A percentile compares a stretch with the other conserved stretches of the same genome.
Conservation (phyloP, 1,140 invertebrate genomes). For the Cataglyphis hispanica region DNA sequence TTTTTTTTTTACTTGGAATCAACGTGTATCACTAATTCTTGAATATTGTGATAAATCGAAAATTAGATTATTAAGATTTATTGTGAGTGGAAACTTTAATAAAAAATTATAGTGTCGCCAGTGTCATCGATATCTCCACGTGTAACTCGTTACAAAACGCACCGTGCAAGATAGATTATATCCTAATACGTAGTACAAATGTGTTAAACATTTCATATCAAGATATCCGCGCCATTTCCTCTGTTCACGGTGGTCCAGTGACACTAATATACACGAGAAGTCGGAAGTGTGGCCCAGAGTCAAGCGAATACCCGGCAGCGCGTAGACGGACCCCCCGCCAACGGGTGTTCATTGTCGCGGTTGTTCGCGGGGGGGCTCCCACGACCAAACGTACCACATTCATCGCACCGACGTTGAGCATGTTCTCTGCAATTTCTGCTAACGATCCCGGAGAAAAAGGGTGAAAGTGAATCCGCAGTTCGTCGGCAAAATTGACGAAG, state of each 20-base stretch:
- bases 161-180: neutral
- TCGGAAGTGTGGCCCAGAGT: slow-evolving; percentile 60
- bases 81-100: no score
- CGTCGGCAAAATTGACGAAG: neutral
- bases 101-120: no score
- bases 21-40: no score
- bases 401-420: slow-evolving; percentile 54
- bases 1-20: no score
- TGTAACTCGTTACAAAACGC: neutral
- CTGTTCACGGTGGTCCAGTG: neutral
- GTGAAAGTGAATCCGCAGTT: slow-evolving; percentile 1
- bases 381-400: slow-evolving; percentile 46
- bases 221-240: slow-evolving; percentile 20
- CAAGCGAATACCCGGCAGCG: slow-evolving; percentile 62
- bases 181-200: neutral
- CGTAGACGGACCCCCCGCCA: slow-evolving; percentile 72
- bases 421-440: slow-evolving; percentile 64
- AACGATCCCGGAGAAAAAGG: slow-evolving; percentile 64
- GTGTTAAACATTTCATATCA: neutral
- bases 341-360: slow-evolving; percentile 73
- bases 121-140: no score
- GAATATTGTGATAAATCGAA: no score
- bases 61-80: no score
- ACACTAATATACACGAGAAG: slow-evolving; percentile 29
- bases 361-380: slow-evolving; percentile 72